Base-by-base conservation (phyloP, 2,113 vertebrate genomes). In the Equus przewalskii region DNA sequence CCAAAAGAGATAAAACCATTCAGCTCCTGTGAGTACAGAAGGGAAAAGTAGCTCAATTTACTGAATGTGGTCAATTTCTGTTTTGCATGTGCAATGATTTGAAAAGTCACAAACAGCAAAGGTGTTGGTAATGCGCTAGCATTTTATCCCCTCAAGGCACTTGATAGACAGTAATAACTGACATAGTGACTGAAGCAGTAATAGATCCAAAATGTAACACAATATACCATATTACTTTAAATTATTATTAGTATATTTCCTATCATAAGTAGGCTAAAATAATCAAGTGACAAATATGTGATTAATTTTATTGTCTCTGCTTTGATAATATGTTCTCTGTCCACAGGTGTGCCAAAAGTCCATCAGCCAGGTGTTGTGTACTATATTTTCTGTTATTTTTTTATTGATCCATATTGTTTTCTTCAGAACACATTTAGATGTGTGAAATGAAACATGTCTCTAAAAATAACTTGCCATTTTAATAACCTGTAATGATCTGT, bases 1-100 rank as follows among this genome's bases (percentile, higher is more conserved):
- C 82, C 65, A 93, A 84, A 84, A 98, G 98, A 94, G 46, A 93
- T 96, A 44, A 97, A 97, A 46, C 19, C 6, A 88, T 97, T 83
- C 84, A 0, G 7, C 41, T 92, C 89, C 36, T 56, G 72, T 60
- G 14, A 97, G 33, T 33, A 64, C 54, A 60, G 67, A 49, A 54
- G 16, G 44, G 95, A 94, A 89, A 95, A 80, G 96, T 49, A 81
- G 12, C 13, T 95, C 54, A 41, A 70, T 26, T 93, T 80, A 10
- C 7, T 58, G 79, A 84, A 56, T 6, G 26, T n/a, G 58, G 69
- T 69, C 51, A 92, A 78, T 88, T 97, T 97, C 95, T 96, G 93
- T 72, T 49, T n/a, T 75, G 83, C 64, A 11, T 22, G 11, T 54
- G 18, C 93, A 49, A 92, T 94, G 64, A 83, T 11, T 91, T 94